Evolutionary conservation across 2,888 invertebrate genomes (phyloP), one percentile per base, ranked within the genome.

Genomic region (Autographa pulchrina): DNA sequence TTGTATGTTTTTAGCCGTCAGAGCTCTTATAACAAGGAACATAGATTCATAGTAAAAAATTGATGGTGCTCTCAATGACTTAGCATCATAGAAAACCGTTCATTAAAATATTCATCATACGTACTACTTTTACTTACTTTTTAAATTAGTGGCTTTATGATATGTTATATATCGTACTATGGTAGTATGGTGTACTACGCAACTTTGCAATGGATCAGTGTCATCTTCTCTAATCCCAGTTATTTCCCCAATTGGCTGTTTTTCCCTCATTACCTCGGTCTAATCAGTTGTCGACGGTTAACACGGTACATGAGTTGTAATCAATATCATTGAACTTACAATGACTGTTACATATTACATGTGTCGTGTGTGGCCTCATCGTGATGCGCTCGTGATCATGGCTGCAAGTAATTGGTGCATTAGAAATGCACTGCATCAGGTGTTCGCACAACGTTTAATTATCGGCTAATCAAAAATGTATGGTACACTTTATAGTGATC

Each of bases 321-420:
- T 20, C 25, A 54, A 4, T 59, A 41, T 66, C 65, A 66, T 66
- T 59, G 25, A 2, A 25, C 11, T 13, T 25, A 20, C 54, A 56
- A 56, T 25, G 54, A 13, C 8, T 6, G 25, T 56, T 25, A 20
- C 70, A 60, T 20, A 20, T 66, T n/a, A 67, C 54, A 56, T 56
- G 54, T 59, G 35, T 7, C 35, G 32, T 41, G 81, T 82, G 81
- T 81, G 81, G 81, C 76, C 74, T 70, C 70, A 75, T 81, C 72
- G 64, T 20, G 38, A 78, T 76, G 68, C 82, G 11, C 14, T 76
- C 79, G 74, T 78, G 79, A 65, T 58, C 16, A 14, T 3, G 18
- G n/a, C 41, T 14, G 35, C 74, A 70, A 25, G 58, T 54, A 38
- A 38, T 65, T 62, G 35, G 69, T 62, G 63, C 41, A 64, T 75